Base-by-base conservation (phyloP, 2,888 invertebrate species). In the Meiosimyza decipiens region DNA sequence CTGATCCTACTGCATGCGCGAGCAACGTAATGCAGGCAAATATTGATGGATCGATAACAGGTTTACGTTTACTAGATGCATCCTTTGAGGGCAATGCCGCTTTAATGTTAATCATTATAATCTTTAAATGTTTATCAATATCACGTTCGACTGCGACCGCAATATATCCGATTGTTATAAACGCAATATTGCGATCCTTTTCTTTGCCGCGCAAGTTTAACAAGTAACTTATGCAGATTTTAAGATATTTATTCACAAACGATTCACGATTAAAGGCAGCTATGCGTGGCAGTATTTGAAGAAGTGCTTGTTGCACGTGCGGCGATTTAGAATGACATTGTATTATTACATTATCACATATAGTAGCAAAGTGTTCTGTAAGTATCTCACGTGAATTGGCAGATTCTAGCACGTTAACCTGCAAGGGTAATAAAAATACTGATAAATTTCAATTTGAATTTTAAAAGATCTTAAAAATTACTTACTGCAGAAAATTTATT, bases 21-120 rank as follows among this genome's bases (percentile, higher is more conserved):
- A 99, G 87, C 77, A 98, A 89, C 47, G 97, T 96, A 28, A 99
- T 93, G 85, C 98, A 99, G 47, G 95, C 93, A 86, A 98, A 98
- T 65, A 98, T 94, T 0, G 95, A 92, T 0, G 97, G 94, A 83
- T 99, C 98, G 66, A 94, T 90, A 40, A 90, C 88, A 7, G 90
- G 86, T 76, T 92, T 90, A 81, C 94, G 94, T 83, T 95, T 96
- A 73, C 91, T 92, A 28, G 93, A 90, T 0, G 91, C 90, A 79
- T 95, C 95, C 81, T 93, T 90, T 0, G 93, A 89, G 0, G 97
- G 97, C 51, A 97, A 86, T 3, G 93, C 91, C 77, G 90, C 88
- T 82, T 92, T 92, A 28, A 97, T 91, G 3, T 92, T 90, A 80
- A 95, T 94, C 93, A 98, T 95, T 73, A 98, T 95, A 81, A 91